Base-by-base conservation (phyloP, 1,140 invertebrate genomes). In the Leptinotarsa undecemlineata region DNA sequence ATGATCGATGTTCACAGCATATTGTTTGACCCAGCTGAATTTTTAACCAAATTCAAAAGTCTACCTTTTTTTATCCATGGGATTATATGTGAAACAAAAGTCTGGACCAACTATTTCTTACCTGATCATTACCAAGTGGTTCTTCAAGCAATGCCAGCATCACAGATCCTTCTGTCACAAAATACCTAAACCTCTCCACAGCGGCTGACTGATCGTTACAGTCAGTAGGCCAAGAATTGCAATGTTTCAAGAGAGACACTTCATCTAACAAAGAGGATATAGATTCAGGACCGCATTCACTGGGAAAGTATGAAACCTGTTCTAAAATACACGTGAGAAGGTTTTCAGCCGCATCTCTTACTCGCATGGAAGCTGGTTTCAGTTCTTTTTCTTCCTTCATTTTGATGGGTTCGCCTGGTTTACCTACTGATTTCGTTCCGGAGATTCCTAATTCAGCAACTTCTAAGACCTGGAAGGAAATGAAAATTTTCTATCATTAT, bases 371-470 rank as follows among this genome's bases (percentile, higher is more conserved):
- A 1, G 95, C 96, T 13, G 97, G 97, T 84, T 98, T 98, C 48
- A 97, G 83, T 85, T 97, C 94, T 84, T 99, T 99, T 76, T 98
- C 95, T 78, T 97, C 94, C 84, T 99, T 99, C 88, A 96, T 94
- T 86, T 94, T 95, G 1, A 95, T 90, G 26, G 92, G 90, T 84
- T 98, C 95, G 23, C 94, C 94, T 3, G 93, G 91, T 87, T 98
- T 98, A 84, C 92, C 94, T 21, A 91, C 86, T 66, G 92, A 93
- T 86, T 98, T 98, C 3, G 95, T 94, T 13, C 98, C 98, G 0
- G 98, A 99, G 64, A 99, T 96, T 73, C 98, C 98, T 8, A 99
- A 89, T 85, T 99, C 98, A 2, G 98, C 95, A 0, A 99, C 97
- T 87, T 99, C 96, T 62, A 99, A 88, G 13, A 84, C 81, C 79